Percentiles rank a stretch among this genome's conserved stretches.
phyloP scores from a whole-genome alignment of 2,113 vertebrate species.

The Sander vitreus region DNA sequence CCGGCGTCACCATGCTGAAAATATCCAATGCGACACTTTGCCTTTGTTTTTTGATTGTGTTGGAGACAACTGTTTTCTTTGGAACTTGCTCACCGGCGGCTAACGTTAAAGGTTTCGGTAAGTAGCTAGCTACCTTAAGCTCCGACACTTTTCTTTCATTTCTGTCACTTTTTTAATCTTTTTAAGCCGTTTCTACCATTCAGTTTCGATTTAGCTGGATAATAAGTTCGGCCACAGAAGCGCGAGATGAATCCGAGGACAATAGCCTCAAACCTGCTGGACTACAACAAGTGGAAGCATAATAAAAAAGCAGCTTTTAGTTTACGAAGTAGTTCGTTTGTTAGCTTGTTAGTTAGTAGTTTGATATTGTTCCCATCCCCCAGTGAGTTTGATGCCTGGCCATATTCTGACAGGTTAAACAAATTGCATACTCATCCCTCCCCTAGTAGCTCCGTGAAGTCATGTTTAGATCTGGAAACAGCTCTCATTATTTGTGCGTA shows the following conservation, averaged over 20 bases:
- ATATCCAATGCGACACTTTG: slow-evolving; percentile 50
- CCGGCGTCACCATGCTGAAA: slow-evolving; percentile 60
- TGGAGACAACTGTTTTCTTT: slow-evolving; percentile 36
- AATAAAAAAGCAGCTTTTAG: not conserved
- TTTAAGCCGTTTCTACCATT: not conserved
- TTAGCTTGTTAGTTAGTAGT: not conserved
- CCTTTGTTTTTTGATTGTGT: slow-evolving; percentile 68
- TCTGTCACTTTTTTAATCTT: not conserved
- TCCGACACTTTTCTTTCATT: slow-evolving; percentile 14
- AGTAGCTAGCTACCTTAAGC: slow-evolving; percentile 20
- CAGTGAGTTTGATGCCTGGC: not conserved
- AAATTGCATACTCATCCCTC: slow-evolving; percentile 43
- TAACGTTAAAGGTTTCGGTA: slow-evolving; percentile 54
- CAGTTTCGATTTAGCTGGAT: not conserved
- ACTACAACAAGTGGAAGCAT: slow-evolving; percentile 9
- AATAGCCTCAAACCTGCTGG: not conserved
- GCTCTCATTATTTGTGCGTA: not conserved
- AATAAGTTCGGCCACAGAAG: not conserved
- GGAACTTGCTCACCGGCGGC: slow-evolving; percentile 53
- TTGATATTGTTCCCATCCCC: not conserved
- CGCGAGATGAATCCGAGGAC: slow-evolving; percentile 13
- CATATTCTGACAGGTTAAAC: slow-evolving; percentile 12
- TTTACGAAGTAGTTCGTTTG: not conserved
- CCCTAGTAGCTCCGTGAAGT: not conserved
- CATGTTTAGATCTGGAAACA: not conserved